A percentile compares a stretch with the other conserved stretches of the same genome.
Conservation (phyloP, 2,113 vertebrate species). For the Dolichallabes microphthalmus region DNA sequence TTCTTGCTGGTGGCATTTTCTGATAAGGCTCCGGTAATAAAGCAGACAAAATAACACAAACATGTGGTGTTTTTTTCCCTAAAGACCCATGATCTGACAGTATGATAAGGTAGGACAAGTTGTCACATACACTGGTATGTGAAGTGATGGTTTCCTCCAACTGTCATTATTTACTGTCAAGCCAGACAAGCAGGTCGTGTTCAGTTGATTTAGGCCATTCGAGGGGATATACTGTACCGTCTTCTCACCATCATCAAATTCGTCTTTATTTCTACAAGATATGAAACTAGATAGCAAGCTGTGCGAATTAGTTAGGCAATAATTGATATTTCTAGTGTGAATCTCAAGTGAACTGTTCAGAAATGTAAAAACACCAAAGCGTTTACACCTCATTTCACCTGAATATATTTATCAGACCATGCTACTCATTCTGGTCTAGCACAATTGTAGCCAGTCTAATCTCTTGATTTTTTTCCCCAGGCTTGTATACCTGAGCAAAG, state of each 20-base stretch:
- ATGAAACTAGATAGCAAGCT: background rate
- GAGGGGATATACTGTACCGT: background rate
- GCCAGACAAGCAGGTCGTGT: background rate
- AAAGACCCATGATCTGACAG: background rate
- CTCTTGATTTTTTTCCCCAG: constrained; percentile 39
- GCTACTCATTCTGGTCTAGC: constrained; percentile 6
- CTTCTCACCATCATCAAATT: background rate
- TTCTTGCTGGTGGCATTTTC: background rate
- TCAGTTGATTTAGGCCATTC: background rate
- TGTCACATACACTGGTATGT: background rate
- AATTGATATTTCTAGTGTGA: background rate
- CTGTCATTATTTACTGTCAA: background rate
- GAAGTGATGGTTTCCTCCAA: background rate
- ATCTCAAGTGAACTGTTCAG: background rate
- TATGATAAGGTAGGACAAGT: background rate
- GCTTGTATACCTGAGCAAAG: constrained; percentile 35
- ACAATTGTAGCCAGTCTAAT: constrained; percentile 28
- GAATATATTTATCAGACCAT: background rate
- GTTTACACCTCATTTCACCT: constrained; percentile 17
- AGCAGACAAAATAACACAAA: background rate
- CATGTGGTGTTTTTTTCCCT: background rate
- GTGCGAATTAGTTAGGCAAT: background rate
- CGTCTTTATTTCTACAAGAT: background rate
- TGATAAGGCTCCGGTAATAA: background rate
- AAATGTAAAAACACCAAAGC: background rate